phyloP scores from a whole-genome alignment of 2,888 invertebrate genomes.

The Chorisops tibialis region DNA sequence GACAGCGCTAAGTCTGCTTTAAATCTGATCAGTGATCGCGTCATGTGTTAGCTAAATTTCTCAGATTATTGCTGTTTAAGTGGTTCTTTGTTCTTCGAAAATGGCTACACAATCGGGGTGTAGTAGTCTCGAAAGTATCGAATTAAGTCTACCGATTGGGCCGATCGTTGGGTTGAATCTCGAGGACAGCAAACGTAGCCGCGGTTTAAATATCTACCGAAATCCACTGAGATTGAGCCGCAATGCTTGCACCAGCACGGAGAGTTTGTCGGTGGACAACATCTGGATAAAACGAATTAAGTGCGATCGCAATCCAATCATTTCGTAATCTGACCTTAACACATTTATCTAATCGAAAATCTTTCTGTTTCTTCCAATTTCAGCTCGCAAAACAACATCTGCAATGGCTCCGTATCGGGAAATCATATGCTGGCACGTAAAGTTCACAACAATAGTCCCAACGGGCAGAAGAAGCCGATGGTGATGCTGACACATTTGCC shows the following conservation, averaged over 20 bases:
- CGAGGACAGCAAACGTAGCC: slow-evolving; percentile 40
- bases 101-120: slow-evolving; percentile 36
- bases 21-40: too few species aligned
- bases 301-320: slow-evolving; percentile 16
- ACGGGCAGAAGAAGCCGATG: slow-evolving; percentile 66
- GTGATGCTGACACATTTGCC: slow-evolving; percentile 76
- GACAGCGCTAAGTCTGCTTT: too few species aligned
- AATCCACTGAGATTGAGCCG: slow-evolving; percentile 35
- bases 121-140: slow-evolving; percentile 37
- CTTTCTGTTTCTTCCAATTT: slow-evolving; percentile 42
- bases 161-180: slow-evolving; percentile 37
- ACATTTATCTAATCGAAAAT: not conserved
- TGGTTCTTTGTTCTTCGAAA: not conserved
- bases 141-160: slow-evolving; percentile 28
- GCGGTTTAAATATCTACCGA: slow-evolving; percentile 39
- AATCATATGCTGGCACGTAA: slow-evolving; percentile 62
- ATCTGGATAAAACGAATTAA: slow-evolving; percentile 28
- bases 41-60: too few species aligned
- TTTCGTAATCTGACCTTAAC: not conserved
- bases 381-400: slow-evolving; percentile 68
- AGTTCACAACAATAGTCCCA: slow-evolving; percentile 69
- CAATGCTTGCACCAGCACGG: not conserved
- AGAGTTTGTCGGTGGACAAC: slow-evolving; percentile 2
- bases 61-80: too few species aligned
- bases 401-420: slow-evolving; percentile 60